These are phyloP conservation scores for Marisa cornuarietis DNA, from an alignment of 1,140 invertebrate genomes.

Conservation along the genomic window DNA sequence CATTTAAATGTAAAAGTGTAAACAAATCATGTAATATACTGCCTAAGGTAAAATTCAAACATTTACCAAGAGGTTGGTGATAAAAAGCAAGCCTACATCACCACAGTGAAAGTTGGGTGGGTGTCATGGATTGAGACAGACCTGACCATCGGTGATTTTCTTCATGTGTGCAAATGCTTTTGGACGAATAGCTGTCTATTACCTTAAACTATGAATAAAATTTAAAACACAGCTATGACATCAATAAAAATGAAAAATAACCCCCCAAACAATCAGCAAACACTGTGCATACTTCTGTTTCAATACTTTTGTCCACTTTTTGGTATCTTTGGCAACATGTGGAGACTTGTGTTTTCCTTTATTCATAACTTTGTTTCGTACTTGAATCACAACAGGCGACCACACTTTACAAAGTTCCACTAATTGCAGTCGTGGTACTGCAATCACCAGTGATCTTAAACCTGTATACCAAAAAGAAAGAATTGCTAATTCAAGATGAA, in stretches of 20 bases:
- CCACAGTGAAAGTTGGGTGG: no score
- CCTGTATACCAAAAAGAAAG: neutral
- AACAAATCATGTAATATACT: no score
- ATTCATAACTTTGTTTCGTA: conserved; percentile 22
- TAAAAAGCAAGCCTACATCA: no score
- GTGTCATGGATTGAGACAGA: no score
- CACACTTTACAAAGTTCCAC: neutral
- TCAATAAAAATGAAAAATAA: neutral
- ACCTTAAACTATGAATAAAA: neutral
- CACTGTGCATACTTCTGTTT: conserved; percentile 10
- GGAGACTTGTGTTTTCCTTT: conserved; percentile 20
- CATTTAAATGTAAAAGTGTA: no score
- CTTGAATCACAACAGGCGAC: conserved; percentile 5
- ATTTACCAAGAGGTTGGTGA: no score
- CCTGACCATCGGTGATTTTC: no score
- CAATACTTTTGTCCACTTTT: conserved; percentile 18
- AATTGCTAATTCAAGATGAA: no score
- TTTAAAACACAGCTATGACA: neutral
- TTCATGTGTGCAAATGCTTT: no score
- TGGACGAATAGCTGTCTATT: no score
- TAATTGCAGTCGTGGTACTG: neutral
- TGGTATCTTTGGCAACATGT: conserved; percentile 26
- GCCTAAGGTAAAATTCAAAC: no score
- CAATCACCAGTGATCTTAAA: neutral
- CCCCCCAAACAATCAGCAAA: neutral